Percentiles rank a stretch among this genome's conserved stretches.
These are phyloP conservation scores for Cyclophora albipunctata DNA, from an alignment of 2,888 invertebrate species.

Conservation along the genomic window DNA sequence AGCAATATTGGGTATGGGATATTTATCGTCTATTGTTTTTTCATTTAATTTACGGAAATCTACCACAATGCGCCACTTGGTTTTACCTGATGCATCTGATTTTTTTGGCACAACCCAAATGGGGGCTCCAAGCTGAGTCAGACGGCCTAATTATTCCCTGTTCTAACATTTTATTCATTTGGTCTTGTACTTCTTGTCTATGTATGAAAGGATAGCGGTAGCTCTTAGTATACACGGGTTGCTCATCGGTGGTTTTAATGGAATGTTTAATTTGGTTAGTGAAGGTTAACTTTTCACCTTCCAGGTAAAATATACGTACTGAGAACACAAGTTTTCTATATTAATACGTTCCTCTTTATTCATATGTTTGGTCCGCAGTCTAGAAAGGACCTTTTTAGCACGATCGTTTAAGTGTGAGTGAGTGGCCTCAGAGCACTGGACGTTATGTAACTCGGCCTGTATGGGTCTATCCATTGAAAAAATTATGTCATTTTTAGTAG, in stretches of 20 bases:
- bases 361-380: constrained; percentile 25
- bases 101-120: too few relatives aligned
- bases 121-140: too few relatives aligned
- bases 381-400: constrained; percentile 14
- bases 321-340: constrained; percentile 11
- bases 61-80: too few relatives aligned
- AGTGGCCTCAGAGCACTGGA: constrained; percentile 9
- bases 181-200: constrained; percentile 9
- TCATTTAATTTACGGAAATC: not conserved
- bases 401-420: constrained; percentile 7
- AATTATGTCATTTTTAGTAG: constrained; percentile 16
- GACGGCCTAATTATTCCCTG: not conserved
- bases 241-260: constrained; percentile 6
- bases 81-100: too few relatives aligned
- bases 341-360: constrained; percentile 25
- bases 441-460: constrained; percentile 15
- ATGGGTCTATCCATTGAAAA: constrained; percentile 19
- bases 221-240: constrained; percentile 8
- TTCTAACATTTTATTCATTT: constrained; percentile 9
- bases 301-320: constrained; percentile 18
- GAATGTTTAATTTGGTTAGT: constrained; percentile 4
- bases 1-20: not conserved
- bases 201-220: constrained; percentile 10
- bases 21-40: not conserved
- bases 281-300: constrained; percentile 5